Evolutionary conservation across 1,140 invertebrate species (phyloP), one percentile per base, ranked within the genome.

Genomic region (Agrilus planipennis): DNA sequence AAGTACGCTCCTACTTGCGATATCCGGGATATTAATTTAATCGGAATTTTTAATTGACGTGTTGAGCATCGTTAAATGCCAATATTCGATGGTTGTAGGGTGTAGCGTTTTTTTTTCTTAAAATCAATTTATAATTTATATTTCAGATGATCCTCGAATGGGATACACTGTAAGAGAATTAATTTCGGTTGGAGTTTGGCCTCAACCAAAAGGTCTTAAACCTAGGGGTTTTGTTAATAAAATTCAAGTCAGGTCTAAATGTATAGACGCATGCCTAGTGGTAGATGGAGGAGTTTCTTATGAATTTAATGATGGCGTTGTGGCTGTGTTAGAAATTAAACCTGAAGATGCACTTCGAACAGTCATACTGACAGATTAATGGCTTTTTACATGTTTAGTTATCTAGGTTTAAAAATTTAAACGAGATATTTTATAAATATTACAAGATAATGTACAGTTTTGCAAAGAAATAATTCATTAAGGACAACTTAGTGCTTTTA

Each of bases 241-340:
- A 23, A 72, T 96, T 15, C 71, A 74, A 39, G 73, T 97, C 1
- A 75, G 79, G 53, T 97, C 92, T 1, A 75, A 89, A 39, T 98
- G 94, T 69, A 85, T 84, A 45, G 90, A 98, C 67, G 94, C 90
- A 1, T 84, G 83, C 57, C 65, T 98, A 9, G 93, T 97, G 0
- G 77, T 99, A n/a, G 95, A 99, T 65, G 94, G 94, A 14, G 89
- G 90, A 37, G 79, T 94, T 6, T 90, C 88, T 0, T 92, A 90
- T 57, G 76, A 78, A 0, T 98, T 98, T 63, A 96, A 96, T 65
- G 89, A 94, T 60, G 94, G 94, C 2, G 82, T 90, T 0, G 73
- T 81, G 47, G 92, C 88, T 0, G 58, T 80, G 15, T 62, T 99
- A 9, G 84, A 93, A 65, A 79, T 85, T 18, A 64, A 79, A 49